Base-by-base conservation (phyloP, 2,113 vertebrate species). In the Pedionomus torquatus region DNA sequence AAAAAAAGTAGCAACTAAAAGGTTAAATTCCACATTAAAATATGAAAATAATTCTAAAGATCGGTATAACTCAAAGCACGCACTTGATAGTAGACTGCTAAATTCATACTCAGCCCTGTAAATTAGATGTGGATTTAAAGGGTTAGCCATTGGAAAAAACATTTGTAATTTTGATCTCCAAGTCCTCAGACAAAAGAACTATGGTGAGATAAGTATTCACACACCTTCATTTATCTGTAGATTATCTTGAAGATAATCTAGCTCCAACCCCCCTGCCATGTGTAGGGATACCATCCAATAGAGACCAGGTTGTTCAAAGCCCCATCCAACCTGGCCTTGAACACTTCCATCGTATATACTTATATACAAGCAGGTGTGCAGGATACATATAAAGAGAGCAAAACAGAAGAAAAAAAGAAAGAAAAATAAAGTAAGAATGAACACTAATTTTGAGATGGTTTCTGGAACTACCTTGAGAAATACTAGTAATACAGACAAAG, bases 21-120 rank as follows among this genome's bases (percentile, higher is more conserved):
- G 35, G 79, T 83, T 86, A 85, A 82, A 69, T 21, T 35, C 11
- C 24, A 41, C 58, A 69, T 72, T 64, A 87, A 81, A 92, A 85
- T 57, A 79, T 68, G 31, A 64, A 79, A 72, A 87, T 6, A 55
- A 71, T 70, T 19, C 43, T 88, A 39, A 70, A 92, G 39, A 60
- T 64, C 33, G 86, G 57, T 68, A 46, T 2, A 71, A 71, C 10
- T 11, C 75, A 91, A 75, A 91, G 24, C 18, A 82, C 19, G 71
- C 33, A 8, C 39, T 78, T 88, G 30, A 82, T 41, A 79, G 31
- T 28, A 49, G 78, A 49, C 60, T 31, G 14, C 21, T 90, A 66
- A 85, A 90, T 90, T 64, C 31, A 49, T 37, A 41, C 9, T 28
- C 46, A 54, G 18, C 4, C 65, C 31, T 44, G 63, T 71, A 88